These are phyloP conservation scores for Pangasius mekongensis DNA, from an alignment of 2,797 vertebrate genomes.

Conservation along the genomic window DNA sequence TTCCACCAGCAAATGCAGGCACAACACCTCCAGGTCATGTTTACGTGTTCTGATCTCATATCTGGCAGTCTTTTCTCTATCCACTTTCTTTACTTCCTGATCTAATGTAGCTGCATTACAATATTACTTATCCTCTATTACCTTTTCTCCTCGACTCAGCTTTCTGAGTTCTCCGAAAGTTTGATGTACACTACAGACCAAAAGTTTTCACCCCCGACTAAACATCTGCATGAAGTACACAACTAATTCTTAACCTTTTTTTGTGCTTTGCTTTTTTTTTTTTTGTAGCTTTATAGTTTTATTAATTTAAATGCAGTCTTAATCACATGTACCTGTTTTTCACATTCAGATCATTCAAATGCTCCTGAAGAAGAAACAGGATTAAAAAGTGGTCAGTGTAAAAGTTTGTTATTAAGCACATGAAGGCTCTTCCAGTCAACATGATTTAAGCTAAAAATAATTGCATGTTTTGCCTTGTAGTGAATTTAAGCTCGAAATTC, in stretches of 20 bases:
- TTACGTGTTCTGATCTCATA: neutral
- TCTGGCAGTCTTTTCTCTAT: neutral
- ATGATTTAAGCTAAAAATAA: neutral
- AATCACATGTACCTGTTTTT: conserved; percentile 22
- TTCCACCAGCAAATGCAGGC: neutral
- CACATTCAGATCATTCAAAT: conserved; percentile 26
- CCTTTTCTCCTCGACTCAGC: neutral
- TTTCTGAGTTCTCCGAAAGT: neutral
- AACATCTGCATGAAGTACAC: neutral
- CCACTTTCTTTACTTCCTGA: conserved; percentile 21
- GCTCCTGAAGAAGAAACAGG: conserved; percentile 29
- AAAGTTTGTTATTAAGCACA: conserved; percentile 1
- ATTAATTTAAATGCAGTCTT: neutral
- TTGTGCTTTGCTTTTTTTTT: neutral
- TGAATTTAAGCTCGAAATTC: neutral
- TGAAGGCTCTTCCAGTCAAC: neutral
- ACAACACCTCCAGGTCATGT: neutral
- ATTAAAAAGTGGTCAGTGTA: conserved; percentile 31
- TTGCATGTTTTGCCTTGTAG: neutral
- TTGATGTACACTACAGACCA: too few species aligned
- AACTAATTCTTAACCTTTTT: neutral
- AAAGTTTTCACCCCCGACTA: neutral
- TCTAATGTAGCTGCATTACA: conserved; percentile 23
- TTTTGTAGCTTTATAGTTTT: neutral
- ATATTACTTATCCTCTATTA: conserved; percentile 31